Conservation (phyloP, 2,888 invertebrate species). For the Epinotia bilunana region DNA sequence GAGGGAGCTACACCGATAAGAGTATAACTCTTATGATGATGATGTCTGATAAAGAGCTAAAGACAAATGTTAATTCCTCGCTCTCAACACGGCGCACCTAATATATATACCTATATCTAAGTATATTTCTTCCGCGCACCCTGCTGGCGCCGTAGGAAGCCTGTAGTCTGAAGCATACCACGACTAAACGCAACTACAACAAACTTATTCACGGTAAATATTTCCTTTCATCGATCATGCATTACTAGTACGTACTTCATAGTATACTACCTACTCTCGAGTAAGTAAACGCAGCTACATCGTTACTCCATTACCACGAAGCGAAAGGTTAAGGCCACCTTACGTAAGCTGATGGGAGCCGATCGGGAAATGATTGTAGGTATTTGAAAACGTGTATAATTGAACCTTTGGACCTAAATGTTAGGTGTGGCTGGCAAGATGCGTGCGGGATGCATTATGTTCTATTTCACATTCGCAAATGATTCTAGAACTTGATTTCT, state of each 20-base stretch:
- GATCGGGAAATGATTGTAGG: constrained; percentile 36
- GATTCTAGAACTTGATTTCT: too few relatives aligned
- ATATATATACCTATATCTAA: too few relatives aligned
- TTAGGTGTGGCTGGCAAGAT: constrained; percentile 8
- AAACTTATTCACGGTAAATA: constrained; percentile 19
- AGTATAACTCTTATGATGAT: too few relatives aligned
- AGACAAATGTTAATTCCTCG: too few relatives aligned
- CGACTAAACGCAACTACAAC: constrained; percentile 2
- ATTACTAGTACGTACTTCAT: constrained; percentile 11
- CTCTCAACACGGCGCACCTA: too few relatives aligned
- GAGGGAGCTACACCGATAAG: too few relatives aligned
- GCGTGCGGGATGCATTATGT: neutral
- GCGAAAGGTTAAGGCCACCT: constrained; percentile 72
- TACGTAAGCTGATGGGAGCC: constrained; percentile 58
- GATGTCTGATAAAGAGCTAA: too few relatives aligned
- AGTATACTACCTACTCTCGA: constrained; percentile 17
- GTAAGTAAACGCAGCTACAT: constrained; percentile 38
- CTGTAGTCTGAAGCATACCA: neutral
- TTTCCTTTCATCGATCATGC: constrained; percentile 28
- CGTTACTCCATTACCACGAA: constrained; percentile 57
- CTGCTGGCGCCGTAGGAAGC: neutral
- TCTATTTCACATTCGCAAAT: neutral
- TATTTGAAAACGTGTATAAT: constrained; percentile 15
- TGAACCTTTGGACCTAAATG: constrained; percentile 7
- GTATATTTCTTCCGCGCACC: too few relatives aligned